A percentile compares a stretch with the other conserved stretches of the same genome.
phyloP scores from a whole-genome alignment of 2,888 invertebrate genomes.

The Hemaris fuciformis region DNA sequence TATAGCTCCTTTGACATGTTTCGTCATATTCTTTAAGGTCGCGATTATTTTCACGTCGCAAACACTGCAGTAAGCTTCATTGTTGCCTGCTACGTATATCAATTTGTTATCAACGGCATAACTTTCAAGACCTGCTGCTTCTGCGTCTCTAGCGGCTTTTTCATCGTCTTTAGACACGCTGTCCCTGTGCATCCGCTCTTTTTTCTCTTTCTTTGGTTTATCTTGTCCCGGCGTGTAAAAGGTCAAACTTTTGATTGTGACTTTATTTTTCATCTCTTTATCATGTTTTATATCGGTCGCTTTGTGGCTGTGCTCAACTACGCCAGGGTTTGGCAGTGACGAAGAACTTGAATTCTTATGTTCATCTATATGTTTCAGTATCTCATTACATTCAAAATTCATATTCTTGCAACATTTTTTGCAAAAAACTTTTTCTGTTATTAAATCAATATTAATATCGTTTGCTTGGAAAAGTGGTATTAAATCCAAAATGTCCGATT shows the following conservation, averaged over 20 bases:
- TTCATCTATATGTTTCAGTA: slow-evolving; percentile 31
- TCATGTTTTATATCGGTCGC: background rate
- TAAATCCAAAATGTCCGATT: slow-evolving; percentile 28
- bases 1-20: slow-evolving; percentile 18
- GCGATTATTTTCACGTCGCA: slow-evolving; percentile 25
- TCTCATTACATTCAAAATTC: slow-evolving; percentile 22
- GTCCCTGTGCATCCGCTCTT: background rate
- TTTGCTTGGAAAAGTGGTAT: slow-evolving; percentile 27
- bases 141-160: background rate
- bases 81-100: slow-evolving; percentile 16
- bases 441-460: slow-evolving; percentile 35
- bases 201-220: background rate
- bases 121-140: slow-evolving; percentile 10
- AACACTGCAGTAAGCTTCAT: slow-evolving; percentile 23
- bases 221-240: background rate
- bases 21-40: slow-evolving; percentile 16
- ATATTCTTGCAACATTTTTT: slow-evolving; percentile 29
- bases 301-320: background rate
- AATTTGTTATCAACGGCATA: slow-evolving; percentile 11
- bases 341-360: slow-evolving; percentile 15
- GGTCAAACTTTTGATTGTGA: background rate
- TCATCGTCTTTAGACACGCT: background rate
- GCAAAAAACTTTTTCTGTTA: slow-evolving; percentile 31
- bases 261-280: background rate
- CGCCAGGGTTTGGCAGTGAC: slow-evolving; percentile 13